Evolutionary conservation across 2,797 vertebrate species (phyloP), one percentile per base, ranked within the genome.

Genomic region (Chiroxiphia lanceolata): DNA sequence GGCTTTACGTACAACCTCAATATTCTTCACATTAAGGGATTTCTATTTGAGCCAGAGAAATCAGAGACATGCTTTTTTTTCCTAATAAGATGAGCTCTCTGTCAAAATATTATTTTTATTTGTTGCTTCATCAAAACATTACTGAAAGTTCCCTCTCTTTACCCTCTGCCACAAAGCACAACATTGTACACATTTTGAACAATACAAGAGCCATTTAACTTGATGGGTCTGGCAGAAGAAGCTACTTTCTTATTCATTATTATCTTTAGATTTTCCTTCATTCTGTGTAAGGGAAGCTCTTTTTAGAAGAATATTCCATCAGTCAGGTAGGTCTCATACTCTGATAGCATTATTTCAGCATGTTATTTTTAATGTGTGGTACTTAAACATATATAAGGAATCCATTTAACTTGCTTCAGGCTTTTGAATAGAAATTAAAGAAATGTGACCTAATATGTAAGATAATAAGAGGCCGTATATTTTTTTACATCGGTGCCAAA

Each of bases 51-150:
- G 64, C 74, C 87, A 87, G 42, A 72, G 54, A 81, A 79, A 68
- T 60, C 13, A 72, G 84, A 94, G 84, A 83, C 79, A 48, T 36
- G 25, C 8, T 72, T 76, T 61, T 82, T 8, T 92, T 96, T 69
- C 92, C 63, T 10, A 72, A 76, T 96, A 95, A 40, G 78, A 95
- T 85, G 42, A 95, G 45, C 57, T 95, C 53, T 93, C 89, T 96
- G 97, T 96, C 96, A 95, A 95, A 97, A 89, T 94, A 97, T 95
- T 97, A 93, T 93, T 97, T 98, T 96, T 96, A 83, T 96, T 97
- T 96, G 76, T 95, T 97, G 77, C 92, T 96, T 90, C 77, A 84
- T 93, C 96, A 91, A 96, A 95, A 90, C 6, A 1, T 95, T 90
- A 93, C 61, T 96, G 83, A 84, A 94, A 93, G 78, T 96, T 96